Base-by-base conservation (phyloP, 2,797 vertebrate genomes). In the Distichodus sexfasciatus region DNA sequence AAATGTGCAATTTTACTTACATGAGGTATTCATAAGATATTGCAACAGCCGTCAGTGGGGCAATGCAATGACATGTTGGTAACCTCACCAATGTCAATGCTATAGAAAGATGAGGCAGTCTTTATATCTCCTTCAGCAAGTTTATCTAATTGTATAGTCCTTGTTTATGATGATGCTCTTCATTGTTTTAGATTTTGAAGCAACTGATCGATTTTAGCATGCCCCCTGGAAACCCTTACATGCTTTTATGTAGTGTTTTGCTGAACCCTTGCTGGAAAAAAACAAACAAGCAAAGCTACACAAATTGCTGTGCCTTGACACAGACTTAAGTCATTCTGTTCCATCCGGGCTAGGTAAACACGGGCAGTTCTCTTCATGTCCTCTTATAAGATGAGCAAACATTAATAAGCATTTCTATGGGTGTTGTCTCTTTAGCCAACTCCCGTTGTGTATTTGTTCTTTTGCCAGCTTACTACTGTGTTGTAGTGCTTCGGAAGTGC, bases 11-110 rank as follows among this genome's bases (percentile, higher is more conserved):
- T n/a, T n/a, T n/a, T n/a, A n/a, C n/a, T n/a, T n/a, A n/a, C n/a
- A n/a, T n/a, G n/a, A n/a, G n/a, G n/a, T n/a, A n/a, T n/a, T n/a
- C n/a, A n/a, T n/a, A n/a, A n/a, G n/a, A n/a, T n/a, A 15, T n/a
- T 44, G 26, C 31, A 33, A 19, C 35, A 24, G 35, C 12, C 26
- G 11, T 38, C 23, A 9, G 38, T 17, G 57, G 15, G 57, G 54
- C 43, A 46, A 55, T 67, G 26, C 51, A 43, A 59, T 57, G 41
- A 23, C 41, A 58, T 35, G 21, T 33, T 46, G 59, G 65, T 70
- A 71, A 48, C 43, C 66, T 47, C 54, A 46, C 50, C 51, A 63
- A 54, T 69, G 70, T 69, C 40, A 55, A 15, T 24, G 63, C 54
- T 73, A 69, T 66, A 61, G 66, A 66, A 73, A 73, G 71, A 2